phyloP scores from a whole-genome alignment of 2,797 vertebrate genomes.

The Peromyscus aztecus region DNA sequence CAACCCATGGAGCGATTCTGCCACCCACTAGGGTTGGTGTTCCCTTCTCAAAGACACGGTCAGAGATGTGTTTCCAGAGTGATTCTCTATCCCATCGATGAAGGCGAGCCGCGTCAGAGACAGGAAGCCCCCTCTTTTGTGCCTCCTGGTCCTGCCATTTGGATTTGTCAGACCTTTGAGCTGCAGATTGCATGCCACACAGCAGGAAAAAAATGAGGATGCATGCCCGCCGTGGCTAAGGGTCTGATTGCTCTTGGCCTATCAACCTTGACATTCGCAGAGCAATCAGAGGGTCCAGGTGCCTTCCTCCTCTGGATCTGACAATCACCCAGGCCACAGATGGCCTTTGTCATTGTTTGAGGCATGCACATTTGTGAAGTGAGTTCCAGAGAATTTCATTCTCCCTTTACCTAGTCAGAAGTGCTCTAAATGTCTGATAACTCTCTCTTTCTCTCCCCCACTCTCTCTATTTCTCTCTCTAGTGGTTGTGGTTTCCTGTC shows the following conservation, averaged over 20 bases:
- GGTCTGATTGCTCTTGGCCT: background rate
- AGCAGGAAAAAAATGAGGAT: background rate
- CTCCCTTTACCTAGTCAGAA: constrained; percentile 5
- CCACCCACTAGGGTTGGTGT: background rate
- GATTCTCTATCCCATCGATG: background rate
- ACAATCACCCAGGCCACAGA: background rate
- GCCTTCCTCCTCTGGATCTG: background rate
- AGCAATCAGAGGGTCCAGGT: background rate
- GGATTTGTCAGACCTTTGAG: constrained; percentile 16
- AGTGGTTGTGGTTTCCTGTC: background rate
- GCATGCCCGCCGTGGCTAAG: background rate
- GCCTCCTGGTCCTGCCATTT: background rate
- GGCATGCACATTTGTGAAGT: background rate
- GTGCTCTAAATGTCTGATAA: background rate
- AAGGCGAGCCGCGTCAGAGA: background rate
- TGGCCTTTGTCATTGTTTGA: background rate
- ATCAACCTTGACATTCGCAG: too few relatives aligned
- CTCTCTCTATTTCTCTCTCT: background rate
- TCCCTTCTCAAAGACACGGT: background rate
- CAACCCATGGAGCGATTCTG: background rate
- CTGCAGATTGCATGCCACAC: background rate
- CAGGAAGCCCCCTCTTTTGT: background rate
- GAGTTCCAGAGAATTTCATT: background rate
- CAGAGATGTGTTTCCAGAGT: background rate
- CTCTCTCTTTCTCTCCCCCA: background rate